Base-by-base conservation (phyloP, 2,888 invertebrate species). In the Schizotus pectinicornis region DNA sequence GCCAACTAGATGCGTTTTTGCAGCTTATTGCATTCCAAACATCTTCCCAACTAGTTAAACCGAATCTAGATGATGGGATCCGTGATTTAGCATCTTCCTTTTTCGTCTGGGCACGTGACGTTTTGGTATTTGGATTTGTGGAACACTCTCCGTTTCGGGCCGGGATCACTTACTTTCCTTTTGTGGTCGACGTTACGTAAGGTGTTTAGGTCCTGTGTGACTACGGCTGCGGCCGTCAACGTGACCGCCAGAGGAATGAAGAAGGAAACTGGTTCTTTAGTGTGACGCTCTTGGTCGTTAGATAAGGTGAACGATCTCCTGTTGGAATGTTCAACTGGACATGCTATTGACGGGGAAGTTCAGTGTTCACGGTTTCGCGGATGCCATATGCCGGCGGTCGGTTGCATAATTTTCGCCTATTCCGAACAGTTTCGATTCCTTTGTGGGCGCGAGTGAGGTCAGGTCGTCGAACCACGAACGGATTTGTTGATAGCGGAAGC, bases 141-240 rank as follows among this genome's bases (percentile, higher is more conserved):
- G 67, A 67, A 70, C 69, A 70, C 67, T 70, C 65, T 70, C 69
- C 59, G 58, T 70, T 65, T 65, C 62, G 59, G 65, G 64, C 61
- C 22, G 33, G 35, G 22, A 22, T 22, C 22, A 22, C 22, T 22
- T 14, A 63, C 61, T 66, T 61, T 63, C 66, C 22, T 47, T 64
- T 63, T 64, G 36, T 59, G 35, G 41, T 61, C 61, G 54, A 46
- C 41, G 60, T 62, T 45, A 61, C 46, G 56, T 60, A 53, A 52
- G 35, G 32, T 9, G 31, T 45, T 50, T 22, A 5, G 47, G 13
- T 46, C 57, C 37, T n/a, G 62, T 64, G 65, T 68, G 53, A 70
- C 60, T 46, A 14, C 45, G 68, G 62, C 67, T 68, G 64, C 65
- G 70, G 67, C 68, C 70, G 58, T 70, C 70, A 70, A 70, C 70